A percentile compares a stretch with the other conserved stretches of the same genome.
These are phyloP conservation scores for Chinchilla lanigera DNA, from an alignment of 2,113 vertebrate genomes.

Conservation along the genomic window DNA sequence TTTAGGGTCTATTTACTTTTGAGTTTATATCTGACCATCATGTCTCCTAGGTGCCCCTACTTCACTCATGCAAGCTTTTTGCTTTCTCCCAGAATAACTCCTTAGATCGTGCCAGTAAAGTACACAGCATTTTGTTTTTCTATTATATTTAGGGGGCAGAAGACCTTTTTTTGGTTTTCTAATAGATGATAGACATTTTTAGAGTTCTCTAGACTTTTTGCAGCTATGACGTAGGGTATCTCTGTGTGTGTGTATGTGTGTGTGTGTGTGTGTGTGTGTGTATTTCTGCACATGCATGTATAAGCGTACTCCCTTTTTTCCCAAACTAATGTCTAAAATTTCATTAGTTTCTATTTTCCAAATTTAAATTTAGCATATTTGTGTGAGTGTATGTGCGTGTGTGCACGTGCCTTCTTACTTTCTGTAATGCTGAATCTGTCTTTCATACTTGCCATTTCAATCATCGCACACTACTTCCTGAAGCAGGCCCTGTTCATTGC, in stretches of 20 bases:
- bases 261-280: neutral
- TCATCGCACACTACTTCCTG: neutral
- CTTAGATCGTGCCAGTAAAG: neutral
- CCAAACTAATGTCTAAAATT: neutral
- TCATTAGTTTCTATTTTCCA: neutral
- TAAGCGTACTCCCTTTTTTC: neutral
- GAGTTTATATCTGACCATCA: neutral
- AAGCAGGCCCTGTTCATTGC: neutral
- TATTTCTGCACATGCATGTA: neutral
- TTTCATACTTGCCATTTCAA: neutral
- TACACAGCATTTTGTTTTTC: neutral
- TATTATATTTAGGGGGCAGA: neutral
- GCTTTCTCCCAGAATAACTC: neutral
- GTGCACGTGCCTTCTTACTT: neutral
- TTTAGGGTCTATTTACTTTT: constrained; percentile 50
- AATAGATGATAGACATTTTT: neutral
- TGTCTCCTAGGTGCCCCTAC: neutral
- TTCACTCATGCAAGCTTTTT: neutral
- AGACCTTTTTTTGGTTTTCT: neutral
- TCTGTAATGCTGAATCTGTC: neutral
- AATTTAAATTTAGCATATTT: neutral
- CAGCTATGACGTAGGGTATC: neutral
- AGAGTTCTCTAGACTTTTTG: neutral
- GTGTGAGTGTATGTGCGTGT: neutral
- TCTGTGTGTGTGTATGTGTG: neutral